Conservation (phyloP, 2,888 invertebrate genomes). For the Pachliopta kotzebuea region DNA sequence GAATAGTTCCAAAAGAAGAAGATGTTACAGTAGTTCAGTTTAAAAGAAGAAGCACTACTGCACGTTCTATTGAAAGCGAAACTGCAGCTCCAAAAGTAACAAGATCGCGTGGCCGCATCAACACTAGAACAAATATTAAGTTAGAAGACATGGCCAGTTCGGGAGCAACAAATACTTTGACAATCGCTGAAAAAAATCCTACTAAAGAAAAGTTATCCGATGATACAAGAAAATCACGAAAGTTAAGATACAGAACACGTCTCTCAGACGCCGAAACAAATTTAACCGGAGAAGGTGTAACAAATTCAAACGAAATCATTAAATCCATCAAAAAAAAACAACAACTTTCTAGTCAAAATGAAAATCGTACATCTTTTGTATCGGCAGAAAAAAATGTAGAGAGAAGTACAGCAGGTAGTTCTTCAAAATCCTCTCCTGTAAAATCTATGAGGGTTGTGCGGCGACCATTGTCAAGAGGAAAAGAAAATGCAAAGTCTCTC, state of each 20-base stretch:
- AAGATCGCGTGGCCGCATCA: conserved; percentile 53
- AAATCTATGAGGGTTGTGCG: conserved; percentile 28
- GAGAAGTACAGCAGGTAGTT: conserved; percentile 13
- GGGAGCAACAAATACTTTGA: conserved; percentile 63
- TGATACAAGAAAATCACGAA: conserved; percentile 57
- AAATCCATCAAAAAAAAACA: conserved; percentile 67
- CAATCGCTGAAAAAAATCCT: conserved; percentile 54
- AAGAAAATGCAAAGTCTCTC: conserved; percentile 12
- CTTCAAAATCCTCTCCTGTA: conserved; percentile 1
- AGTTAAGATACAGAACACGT: conserved; percentile 61
- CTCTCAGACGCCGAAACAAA: conserved; percentile 64
- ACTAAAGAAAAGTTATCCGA: conserved; percentile 53
- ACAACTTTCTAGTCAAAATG: conserved; percentile 49
- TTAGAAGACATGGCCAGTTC: conserved; percentile 58
- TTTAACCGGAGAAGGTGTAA: conserved; percentile 61
- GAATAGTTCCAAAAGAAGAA: conserved; percentile 47
- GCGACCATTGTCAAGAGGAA: conserved; percentile 14
- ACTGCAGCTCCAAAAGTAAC: conserved; percentile 40
- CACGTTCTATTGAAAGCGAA: conserved; percentile 45
- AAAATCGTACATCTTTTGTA: conserved; percentile 11
- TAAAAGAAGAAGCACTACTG: conserved; percentile 54
- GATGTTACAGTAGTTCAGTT: conserved; percentile 47
- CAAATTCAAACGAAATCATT: conserved; percentile 50
- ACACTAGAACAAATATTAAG: conserved; percentile 49
- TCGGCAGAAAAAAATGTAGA: conserved; percentile 9